Evolutionary conservation across 2,888 invertebrate genomes (phyloP), one percentile per base, ranked within the genome.

Genomic region (Gisinianus flammeolus): DNA sequence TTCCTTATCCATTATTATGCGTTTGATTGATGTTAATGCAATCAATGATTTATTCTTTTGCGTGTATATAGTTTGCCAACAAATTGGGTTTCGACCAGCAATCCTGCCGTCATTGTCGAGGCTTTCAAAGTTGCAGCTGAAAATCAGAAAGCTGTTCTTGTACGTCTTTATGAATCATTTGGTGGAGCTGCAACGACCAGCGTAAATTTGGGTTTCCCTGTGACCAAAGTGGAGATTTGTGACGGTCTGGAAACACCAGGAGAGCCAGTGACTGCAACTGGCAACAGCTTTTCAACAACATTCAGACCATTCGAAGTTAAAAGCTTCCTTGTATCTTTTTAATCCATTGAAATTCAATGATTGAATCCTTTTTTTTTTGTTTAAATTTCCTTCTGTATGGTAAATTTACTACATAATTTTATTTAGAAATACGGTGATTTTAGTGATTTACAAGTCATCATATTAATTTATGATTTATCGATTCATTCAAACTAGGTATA

Each of bases 221-320:
- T 77, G 0, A 70, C 54, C 0, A 79, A 78, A 62, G 75, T 81
- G n/a, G 58, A 80, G 33, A 81, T 76, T 58, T 81, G 83, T 64
- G 67, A 82, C 64, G 82, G 81, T 12, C 28, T 83, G 70, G 83
- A 83, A 75, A 64, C 62, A 6, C 26, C 64, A n/a, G 56, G 26
- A 0, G 70, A 64, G 26, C 68, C 30, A 19, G 62, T 76, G 0
- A 22, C 76, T 16, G 31, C 33, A 16, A 72, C 68, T 3, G 71
- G 72, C 16, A 79, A 67, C 30, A 69, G 70, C 22, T 81, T 82
- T 67, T 0, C 31, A 26, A 70, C 73, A 10, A 33, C 71, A n/a
- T 80, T 83, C 54, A 71, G 33, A 6, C 83, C 83, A 12, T 83
- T 83, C 58, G 72, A 83, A 79, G 80, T 83, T 35, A 80, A 69